A percentile compares a stretch with the other conserved stretches of the same genome.
Evolutionary conservation across 2,797 vertebrate genomes (phyloP).

Genomic region (Pangasius sanitwongsei): DNA sequence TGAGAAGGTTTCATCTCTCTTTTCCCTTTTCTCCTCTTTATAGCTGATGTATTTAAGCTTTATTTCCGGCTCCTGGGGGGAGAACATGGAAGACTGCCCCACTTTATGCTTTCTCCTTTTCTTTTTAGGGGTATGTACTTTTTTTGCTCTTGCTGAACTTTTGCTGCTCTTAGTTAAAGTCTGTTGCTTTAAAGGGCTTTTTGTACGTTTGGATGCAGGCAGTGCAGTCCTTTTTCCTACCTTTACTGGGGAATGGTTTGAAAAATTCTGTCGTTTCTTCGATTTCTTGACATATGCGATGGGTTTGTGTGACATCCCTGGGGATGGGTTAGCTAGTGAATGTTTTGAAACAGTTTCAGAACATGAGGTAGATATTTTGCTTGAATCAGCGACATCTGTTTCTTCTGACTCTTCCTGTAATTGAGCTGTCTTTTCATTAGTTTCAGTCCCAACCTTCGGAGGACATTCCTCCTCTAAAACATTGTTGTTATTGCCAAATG

Average conservation of each 20-base stretch:
- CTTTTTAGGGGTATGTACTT: constrained; percentile 57
- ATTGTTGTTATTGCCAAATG: constrained; percentile 12
- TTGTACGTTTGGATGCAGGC: constrained; percentile 59
- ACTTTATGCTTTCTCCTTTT: constrained; percentile 63
- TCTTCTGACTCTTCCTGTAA: constrained; percentile 54
- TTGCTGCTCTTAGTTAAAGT: constrained; percentile 46
- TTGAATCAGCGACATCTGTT: constrained; percentile 54
- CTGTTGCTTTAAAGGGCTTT: constrained; percentile 58
- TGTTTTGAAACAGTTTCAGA: constrained; percentile 59
- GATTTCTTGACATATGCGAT: constrained; percentile 40
- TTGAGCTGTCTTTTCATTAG: constrained; percentile 50
- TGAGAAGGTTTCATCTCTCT: constrained; percentile 67
- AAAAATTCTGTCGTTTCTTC: constrained; percentile 44
- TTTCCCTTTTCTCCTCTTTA: constrained; percentile 74
- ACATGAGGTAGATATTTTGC: constrained; percentile 74
- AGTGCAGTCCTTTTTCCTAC: constrained; percentile 20
- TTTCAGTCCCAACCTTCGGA: constrained; percentile 48
- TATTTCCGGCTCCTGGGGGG: constrained; percentile 78
- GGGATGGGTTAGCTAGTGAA: constrained; percentile 50
- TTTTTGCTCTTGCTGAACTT: constrained; percentile 38
- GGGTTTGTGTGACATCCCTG: constrained; percentile 43
- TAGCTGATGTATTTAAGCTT: constrained; percentile 73
- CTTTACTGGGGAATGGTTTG: constrained; percentile 38
- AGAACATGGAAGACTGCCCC: constrained; percentile 66
- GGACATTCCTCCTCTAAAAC: constrained; percentile 23